phyloP scores from a whole-genome alignment of 2,888 invertebrate species.

The Cancer borealis region DNA sequence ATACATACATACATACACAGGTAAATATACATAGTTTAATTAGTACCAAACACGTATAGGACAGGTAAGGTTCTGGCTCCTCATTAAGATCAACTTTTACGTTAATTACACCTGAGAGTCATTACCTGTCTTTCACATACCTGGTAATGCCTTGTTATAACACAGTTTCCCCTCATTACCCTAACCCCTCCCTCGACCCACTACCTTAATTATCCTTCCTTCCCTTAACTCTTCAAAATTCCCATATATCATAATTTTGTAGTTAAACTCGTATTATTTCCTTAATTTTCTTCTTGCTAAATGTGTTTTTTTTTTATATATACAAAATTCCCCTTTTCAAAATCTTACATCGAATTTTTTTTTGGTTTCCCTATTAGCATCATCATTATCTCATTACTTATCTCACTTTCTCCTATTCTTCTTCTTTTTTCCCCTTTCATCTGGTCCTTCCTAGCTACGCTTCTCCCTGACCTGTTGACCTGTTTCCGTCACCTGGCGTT shows the following conservation, averaged over 20 bases:
- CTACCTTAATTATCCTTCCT: not conserved
- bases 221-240: not conserved
- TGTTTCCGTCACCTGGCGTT: not conserved
- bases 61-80: not conserved
- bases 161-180: too few species aligned
- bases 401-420: not conserved
- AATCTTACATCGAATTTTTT: not conserved
- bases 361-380: not conserved
- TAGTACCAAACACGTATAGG: too few species aligned
- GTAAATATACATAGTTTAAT: not conserved
- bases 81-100: not conserved
- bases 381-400: not conserved
- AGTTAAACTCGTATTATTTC: not conserved
- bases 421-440: not conserved
- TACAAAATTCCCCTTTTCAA: not conserved
- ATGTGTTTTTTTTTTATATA: not conserved
- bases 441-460: not conserved
- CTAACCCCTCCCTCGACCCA: not conserved
- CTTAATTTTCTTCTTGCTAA: not conserved
- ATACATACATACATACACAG: not conserved
- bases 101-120: not conserved
- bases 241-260: not conserved
- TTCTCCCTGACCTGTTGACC: not conserved
- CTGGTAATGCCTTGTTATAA: too few species aligned
- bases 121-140: not conserved